Conservation (phyloP, 2,888 invertebrate species). For the Zonitis immaculata region DNA sequence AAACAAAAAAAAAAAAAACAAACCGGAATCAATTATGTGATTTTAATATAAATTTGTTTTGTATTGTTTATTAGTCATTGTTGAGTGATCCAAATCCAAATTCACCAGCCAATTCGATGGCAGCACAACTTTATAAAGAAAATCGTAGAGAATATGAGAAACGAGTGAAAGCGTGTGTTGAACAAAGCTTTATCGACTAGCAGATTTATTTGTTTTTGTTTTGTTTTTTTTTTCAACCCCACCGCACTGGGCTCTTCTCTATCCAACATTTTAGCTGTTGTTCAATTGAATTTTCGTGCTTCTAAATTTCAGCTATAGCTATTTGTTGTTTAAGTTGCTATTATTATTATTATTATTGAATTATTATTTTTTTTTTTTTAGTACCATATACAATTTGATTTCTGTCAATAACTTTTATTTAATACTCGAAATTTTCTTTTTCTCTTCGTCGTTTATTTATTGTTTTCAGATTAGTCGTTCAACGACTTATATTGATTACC, state of each 20-base stretch:
- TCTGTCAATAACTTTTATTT: slow-evolving; percentile 8
- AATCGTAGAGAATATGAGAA: slow-evolving; percentile 99
- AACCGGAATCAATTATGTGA: neutral
- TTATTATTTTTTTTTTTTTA: neutral
- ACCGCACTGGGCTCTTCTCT: too few species aligned
- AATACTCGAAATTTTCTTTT: neutral
- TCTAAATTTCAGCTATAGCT: slow-evolving; percentile 36
- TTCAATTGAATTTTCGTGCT: slow-evolving; percentile 22
- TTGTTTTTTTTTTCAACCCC: too few species aligned
- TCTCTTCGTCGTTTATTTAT: neutral
- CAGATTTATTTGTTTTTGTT: too few species aligned
- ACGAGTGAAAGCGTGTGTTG: slow-evolving; percentile 98
- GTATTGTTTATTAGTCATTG: slow-evolving; percentile 81
- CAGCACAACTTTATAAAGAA: slow-evolving; percentile 98
- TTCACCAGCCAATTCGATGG: slow-evolving; percentile 98
- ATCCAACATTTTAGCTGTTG: slow-evolving; percentile 21
- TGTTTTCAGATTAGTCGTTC: neutral
- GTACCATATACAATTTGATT: slow-evolving; percentile 2
- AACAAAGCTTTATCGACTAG: slow-evolving; percentile 98
- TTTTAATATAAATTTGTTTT: neutral
- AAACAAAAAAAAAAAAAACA: too few species aligned
- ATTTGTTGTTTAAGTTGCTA: slow-evolving; percentile 25
- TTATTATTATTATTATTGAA: slow-evolving; percentile 3
- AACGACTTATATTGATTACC: neutral
- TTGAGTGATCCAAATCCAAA: slow-evolving; percentile 99